phyloP scores from a whole-genome alignment of 2,888 invertebrate species.

The Heliconius aoede region DNA sequence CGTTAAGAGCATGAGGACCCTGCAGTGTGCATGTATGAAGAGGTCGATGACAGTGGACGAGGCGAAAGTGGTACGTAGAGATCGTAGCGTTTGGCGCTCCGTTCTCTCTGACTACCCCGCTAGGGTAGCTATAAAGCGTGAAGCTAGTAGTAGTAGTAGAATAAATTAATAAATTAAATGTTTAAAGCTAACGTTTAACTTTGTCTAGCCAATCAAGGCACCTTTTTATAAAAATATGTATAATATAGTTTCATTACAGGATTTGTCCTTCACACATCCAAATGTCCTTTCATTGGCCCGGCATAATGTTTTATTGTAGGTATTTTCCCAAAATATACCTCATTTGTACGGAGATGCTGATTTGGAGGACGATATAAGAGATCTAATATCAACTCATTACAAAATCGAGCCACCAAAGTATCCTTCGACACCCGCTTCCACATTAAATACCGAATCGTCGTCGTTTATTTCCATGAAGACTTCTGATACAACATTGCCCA shows the following conservation, averaged over 20 bases:
- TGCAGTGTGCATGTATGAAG: no score
- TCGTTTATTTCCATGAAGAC: conserved; percentile 71
- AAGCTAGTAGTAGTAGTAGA: no score
- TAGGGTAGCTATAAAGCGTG: background rate
- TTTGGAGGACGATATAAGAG: conserved; percentile 57
- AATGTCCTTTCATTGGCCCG: no score
- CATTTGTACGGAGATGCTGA: conserved; percentile 51
- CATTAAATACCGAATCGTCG: conserved; percentile 65
- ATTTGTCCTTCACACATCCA: no score
- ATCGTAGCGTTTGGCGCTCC: background rate
- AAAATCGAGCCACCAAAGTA: conserved; percentile 51
- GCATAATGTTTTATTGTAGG: conserved; percentile 8
- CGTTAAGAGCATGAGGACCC: no score
- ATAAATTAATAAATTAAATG: no score
- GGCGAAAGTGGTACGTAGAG: no score
- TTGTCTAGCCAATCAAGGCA: no score
- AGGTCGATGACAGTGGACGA: no score
- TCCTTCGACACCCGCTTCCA: conserved; percentile 47
- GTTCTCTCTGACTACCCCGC: background rate
- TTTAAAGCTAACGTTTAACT: no score
- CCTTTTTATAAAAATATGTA: no score
- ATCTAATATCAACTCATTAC: conserved; percentile 57
- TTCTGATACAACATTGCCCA: conserved; percentile 70
- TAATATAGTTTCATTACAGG: no score
- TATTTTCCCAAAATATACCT: conserved; percentile 1